A percentile compares a stretch with the other conserved stretches of the same genome.
These are phyloP conservation scores for Molanna angustata DNA, from an alignment of 2,888 invertebrate species.

Conservation along the genomic window DNA sequence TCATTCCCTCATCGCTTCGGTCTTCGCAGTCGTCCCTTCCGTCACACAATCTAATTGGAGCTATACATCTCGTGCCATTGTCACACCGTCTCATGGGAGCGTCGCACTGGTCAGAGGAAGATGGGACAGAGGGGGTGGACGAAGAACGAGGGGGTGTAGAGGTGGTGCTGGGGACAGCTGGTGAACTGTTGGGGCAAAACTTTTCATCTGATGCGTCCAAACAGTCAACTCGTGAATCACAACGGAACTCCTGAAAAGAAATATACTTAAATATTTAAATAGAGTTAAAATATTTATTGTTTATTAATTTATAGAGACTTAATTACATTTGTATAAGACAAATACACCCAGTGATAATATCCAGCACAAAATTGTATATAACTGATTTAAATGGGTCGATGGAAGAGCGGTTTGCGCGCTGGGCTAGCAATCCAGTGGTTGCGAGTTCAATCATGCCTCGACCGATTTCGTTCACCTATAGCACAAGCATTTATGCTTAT, in stretches of 20 bases:
- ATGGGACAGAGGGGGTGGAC: slow-evolving; percentile 8
- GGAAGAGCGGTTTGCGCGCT: too few species aligned
- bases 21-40: slow-evolving; percentile 67
- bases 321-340: too few species aligned
- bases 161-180: slow-evolving; percentile 34
- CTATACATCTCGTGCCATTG: slow-evolving; percentile 68
- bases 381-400: too few species aligned
- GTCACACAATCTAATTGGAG: slow-evolving; percentile 72
- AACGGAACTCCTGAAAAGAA: slow-evolving; percentile 51
- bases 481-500: too few species aligned
- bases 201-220: slow-evolving; percentile 71
- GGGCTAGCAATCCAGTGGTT: too few species aligned
- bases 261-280: too few species aligned
- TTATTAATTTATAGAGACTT: too few species aligned
- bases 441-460: too few species aligned
- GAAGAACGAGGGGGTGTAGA: slow-evolving; percentile 27
- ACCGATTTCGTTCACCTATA: too few species aligned
- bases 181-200: slow-evolving; percentile 47
- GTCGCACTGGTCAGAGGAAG: slow-evolving; percentile 50
- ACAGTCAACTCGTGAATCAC: slow-evolving; percentile 71
- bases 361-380: too few species aligned
- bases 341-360: too few species aligned
- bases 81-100: slow-evolving; percentile 65
- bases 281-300: too few species aligned
- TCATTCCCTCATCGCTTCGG: slow-evolving; percentile 73